phyloP scores from a whole-genome alignment of 2,888 invertebrate genomes.

The Bhutanitis thaidina region DNA sequence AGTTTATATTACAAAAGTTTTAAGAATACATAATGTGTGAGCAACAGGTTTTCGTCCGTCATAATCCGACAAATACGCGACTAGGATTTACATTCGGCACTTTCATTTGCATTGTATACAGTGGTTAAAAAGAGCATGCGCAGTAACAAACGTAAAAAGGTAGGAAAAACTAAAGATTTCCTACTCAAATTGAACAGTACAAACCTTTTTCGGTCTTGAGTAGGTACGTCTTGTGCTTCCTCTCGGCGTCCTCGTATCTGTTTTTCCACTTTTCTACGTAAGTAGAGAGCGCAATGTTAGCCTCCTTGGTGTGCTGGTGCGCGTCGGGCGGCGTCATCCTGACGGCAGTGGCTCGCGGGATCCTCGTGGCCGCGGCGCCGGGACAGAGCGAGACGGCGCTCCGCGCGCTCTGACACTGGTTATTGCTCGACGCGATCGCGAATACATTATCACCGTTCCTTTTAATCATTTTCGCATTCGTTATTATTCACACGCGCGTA shows the following conservation, averaged over 20 bases:
- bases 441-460: slow-evolving; percentile 78
- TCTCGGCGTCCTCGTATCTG: slow-evolving; percentile 85
- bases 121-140: slow-evolving; percentile 58
- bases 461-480: slow-evolving; percentile 78
- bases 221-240: slow-evolving; percentile 82
- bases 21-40: slow-evolving; percentile 58
- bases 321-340: slow-evolving; percentile 76
- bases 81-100: slow-evolving; percentile 61
- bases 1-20: slow-evolving; percentile 50
- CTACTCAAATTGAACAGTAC: slow-evolving; percentile 40
- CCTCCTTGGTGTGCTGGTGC: slow-evolving; percentile 69
- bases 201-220: slow-evolving; percentile 86
- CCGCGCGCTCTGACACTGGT: slow-evolving; percentile 72
- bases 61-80: slow-evolving; percentile 70
- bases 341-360: slow-evolving; percentile 72
- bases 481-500: slow-evolving; percentile 67
- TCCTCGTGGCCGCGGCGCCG: slow-evolving; percentile 65
- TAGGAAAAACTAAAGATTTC: slow-evolving; percentile 36
- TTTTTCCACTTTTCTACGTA: slow-evolving; percentile 83
- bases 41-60: slow-evolving; percentile 73
- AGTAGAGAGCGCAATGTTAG: slow-evolving; percentile 70
- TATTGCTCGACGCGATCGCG: slow-evolving; percentile 76
- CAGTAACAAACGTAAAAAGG: slow-evolving; percentile 39
- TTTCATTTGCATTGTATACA: slow-evolving; percentile 62
- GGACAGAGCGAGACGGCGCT: slow-evolving; percentile 70